A percentile compares a stretch with the other conserved stretches of the same genome.
phyloP scores from a whole-genome alignment of 2,113 vertebrate genomes.

The Suncus etruscus region DNA sequence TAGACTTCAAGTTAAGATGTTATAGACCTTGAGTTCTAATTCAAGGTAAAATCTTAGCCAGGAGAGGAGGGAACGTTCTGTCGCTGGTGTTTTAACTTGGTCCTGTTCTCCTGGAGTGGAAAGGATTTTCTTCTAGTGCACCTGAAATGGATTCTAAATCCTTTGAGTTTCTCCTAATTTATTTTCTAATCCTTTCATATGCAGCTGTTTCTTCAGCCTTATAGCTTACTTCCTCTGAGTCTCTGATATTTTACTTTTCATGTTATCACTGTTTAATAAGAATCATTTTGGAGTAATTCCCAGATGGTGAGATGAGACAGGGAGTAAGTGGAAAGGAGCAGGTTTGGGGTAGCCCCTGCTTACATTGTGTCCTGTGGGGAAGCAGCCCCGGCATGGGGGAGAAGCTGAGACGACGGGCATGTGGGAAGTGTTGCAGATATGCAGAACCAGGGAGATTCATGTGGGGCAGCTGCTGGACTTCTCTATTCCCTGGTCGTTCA shows the following conservation, averaged over 20 bases:
- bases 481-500: too few relatives aligned
- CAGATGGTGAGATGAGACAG: not conserved
- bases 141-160: slow-evolving; percentile 66
- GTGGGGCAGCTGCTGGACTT: too few relatives aligned
- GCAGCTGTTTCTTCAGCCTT: slow-evolving; percentile 39
- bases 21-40: not conserved
- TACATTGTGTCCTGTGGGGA: too few relatives aligned
- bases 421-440: too few relatives aligned
- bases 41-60: not conserved
- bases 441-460: too few relatives aligned
- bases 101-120: not conserved
- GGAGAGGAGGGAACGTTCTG: not conserved
- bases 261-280: not conserved
- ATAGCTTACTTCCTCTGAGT: not conserved
- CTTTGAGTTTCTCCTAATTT: slow-evolving; percentile 53
- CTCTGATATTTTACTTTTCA: slow-evolving; percentile 44
- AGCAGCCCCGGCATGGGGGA: too few relatives aligned
- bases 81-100: not conserved
- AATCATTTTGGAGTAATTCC: not conserved
- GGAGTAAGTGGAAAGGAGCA: not conserved
- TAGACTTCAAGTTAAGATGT: not conserved
- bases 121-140: slow-evolving; percentile 56
- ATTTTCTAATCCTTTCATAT: slow-evolving; percentile 58
- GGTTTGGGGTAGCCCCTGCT: too few relatives aligned
- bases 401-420: too few relatives aligned